phyloP scores from a whole-genome alignment of 2,113 vertebrate genomes.

The Apodemus speciosus region DNA sequence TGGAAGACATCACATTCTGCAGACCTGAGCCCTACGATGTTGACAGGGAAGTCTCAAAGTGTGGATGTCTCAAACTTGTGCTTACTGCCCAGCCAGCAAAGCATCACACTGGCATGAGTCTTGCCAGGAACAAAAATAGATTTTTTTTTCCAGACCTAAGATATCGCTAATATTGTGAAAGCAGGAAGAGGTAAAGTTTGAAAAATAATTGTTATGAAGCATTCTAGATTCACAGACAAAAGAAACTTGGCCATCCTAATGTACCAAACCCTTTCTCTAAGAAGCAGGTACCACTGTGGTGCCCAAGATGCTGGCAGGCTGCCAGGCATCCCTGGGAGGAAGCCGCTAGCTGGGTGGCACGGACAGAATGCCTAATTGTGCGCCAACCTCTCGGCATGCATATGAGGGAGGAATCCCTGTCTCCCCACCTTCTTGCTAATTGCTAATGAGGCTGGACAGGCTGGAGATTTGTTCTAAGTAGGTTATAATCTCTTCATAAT shows the following conservation, averaged over 20 bases:
- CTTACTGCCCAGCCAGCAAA: neutral
- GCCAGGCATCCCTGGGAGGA: conserved; percentile 2
- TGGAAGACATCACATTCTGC: neutral
- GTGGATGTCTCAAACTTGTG: neutral
- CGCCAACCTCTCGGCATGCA: conserved; percentile 1
- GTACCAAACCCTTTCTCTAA: neutral
- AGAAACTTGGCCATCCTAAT: neutral
- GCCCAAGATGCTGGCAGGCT: neutral
- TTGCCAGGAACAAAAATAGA: neutral
- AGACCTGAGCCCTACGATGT: neutral
- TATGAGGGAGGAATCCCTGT: conserved; percentile 50
- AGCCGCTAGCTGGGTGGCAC: neutral
- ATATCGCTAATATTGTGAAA: neutral
- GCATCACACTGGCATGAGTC: neutral
- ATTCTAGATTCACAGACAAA: neutral
- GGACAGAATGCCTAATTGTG: conserved; percentile 50
- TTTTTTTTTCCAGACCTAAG: conserved; percentile 4
- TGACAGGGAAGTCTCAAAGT: neutral
- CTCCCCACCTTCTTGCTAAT: conserved; percentile 62
- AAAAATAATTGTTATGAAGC: neutral
- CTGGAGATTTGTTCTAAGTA: conserved; percentile 71
- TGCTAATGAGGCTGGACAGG: conserved; percentile 71
- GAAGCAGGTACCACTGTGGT: neutral
- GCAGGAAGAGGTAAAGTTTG: neutral
- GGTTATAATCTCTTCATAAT: conserved; percentile 75